Base-by-base conservation (phyloP, 2,113 vertebrate genomes). In the Terrapene triunguis region DNA sequence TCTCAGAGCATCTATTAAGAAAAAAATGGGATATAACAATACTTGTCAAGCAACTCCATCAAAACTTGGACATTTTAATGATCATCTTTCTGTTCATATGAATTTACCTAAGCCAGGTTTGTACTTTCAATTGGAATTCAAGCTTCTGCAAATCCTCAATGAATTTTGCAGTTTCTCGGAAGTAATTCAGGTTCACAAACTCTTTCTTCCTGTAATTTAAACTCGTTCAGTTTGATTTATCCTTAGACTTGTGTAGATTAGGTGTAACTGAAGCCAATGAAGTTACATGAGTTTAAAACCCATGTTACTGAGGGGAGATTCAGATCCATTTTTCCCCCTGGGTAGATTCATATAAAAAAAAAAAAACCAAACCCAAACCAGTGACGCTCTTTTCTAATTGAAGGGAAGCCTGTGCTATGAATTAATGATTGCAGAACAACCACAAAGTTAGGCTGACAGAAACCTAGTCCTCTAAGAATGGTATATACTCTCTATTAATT, bases 61-160 rank as follows among this genome's bases (percentile, higher is more conserved):
- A 78, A 51, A 89, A 84, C 50, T 44, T 88, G 79, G n/a, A 48
- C 62, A 50, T 74, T 84, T 91, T 79, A 95, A 89, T 53, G 25
- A 78, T 86, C 85, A 86, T 65, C 81, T 96, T 95, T 87, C 12
- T 85, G 55, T 87, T 92, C 91, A 29, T 84, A 29, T 10, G 29
- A 55, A 72, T 35, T 48, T 62, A 94, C 82, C 86, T 62, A 32
- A 91, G 62, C 6, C 54, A 6, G 24, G 27, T 93, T 38, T 82
- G 19, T 82, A 17, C 87, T 93, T 96, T 91, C 91, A 92, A 21
- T 87, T 22, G 54, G 22, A 82, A 84, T 87, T 4, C 82, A 1
- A 80, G 10, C 51, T 8, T 21, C 42, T 76, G 74, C 72, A 74
- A 74, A 14, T 4, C 19, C 8, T 35, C 44, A 13, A 13, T 42